These are phyloP conservation scores for Pristionchus mayeri DNA, from an alignment of 2,888 invertebrate genomes.

Conservation along the genomic window DNA sequence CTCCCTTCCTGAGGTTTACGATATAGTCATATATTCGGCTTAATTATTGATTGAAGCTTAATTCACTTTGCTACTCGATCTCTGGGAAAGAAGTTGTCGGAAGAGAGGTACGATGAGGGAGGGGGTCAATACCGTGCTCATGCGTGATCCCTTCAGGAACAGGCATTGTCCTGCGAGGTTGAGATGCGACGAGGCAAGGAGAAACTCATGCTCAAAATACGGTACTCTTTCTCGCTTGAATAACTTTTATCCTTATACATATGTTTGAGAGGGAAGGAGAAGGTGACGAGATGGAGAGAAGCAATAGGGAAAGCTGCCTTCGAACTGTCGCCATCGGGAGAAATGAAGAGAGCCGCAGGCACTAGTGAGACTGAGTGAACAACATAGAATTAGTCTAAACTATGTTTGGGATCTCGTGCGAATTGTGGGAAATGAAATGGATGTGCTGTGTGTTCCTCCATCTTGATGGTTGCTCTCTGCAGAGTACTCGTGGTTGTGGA, in stretches of 20 bases:
- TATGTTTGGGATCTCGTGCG: not conserved
- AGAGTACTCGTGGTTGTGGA: slow-evolving; percentile 25
- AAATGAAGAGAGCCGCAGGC: not conserved
- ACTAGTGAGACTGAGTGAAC: not conserved
- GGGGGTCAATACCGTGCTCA: not conserved
- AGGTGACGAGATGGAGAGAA: slow-evolving; percentile 36
- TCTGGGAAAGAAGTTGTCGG: slow-evolving; percentile 19
- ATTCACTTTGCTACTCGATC: slow-evolving; percentile 20
- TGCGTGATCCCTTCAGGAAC: not conserved
- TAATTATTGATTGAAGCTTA: slow-evolving; percentile 10
- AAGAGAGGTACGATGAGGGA: slow-evolving; percentile 35
- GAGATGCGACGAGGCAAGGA: slow-evolving; percentile 41
- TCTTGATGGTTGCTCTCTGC: not conserved
- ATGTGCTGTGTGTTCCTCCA: too few species aligned
- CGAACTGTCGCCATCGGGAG: slow-evolving; percentile 20
- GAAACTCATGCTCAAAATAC: slow-evolving; percentile 2
- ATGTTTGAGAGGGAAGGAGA: slow-evolving; percentile 4
- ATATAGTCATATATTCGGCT: not conserved
- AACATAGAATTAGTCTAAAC: not conserved
- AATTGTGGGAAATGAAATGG: too few species aligned
- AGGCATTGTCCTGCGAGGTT: slow-evolving; percentile 33
- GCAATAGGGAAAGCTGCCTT: slow-evolving; percentile 8
- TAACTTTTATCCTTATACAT: not conserved
- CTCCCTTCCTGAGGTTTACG: not conserved
- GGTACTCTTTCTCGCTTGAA: not conserved